These are phyloP conservation scores for Ormyrus thymus DNA, from an alignment of 2,888 invertebrate genomes.

Conservation along the genomic window DNA sequence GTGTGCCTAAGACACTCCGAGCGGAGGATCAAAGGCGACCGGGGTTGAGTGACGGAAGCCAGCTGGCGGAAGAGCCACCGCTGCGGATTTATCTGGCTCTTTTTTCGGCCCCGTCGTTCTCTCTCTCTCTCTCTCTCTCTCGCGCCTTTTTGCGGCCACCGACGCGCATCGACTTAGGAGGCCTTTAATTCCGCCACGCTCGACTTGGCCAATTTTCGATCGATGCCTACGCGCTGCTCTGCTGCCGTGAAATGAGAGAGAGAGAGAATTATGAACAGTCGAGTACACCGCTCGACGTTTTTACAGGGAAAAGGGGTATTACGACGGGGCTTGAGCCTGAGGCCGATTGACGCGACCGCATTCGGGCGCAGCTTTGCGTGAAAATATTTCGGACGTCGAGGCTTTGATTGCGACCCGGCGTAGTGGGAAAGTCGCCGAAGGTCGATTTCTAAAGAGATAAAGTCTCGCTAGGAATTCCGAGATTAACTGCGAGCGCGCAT, in stretches of 20 bases:
- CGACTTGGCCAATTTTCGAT: slow-evolving; percentile 35
- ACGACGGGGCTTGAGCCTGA: background rate
- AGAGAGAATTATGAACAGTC: slow-evolving; percentile 28
- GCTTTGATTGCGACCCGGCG: slow-evolving; percentile 53
- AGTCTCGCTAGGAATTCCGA: no score
- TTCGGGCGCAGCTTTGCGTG: slow-evolving; percentile 29
- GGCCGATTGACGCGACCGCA: background rate
- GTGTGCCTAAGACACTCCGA: slow-evolving; percentile 63
- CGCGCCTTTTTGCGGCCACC: background rate
- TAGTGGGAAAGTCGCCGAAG: no score
- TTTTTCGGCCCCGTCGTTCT: slow-evolving; percentile 58
- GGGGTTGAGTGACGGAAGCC: slow-evolving; percentile 70
- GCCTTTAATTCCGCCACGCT: slow-evolving; percentile 51
- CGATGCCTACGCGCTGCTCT: background rate
- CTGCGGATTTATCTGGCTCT: slow-evolving; percentile 61
- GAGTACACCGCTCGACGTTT: background rate
- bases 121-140: slow-evolving; percentile 62
- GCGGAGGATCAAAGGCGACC: slow-evolving; percentile 67
- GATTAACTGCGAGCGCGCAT: no score
- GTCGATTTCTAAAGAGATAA: no score
- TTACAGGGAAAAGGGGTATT: background rate
- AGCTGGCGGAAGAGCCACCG: slow-evolving; percentile 67
- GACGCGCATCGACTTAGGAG: slow-evolving; percentile 20
- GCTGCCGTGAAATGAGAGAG: slow-evolving; percentile 39
- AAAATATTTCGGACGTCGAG: slow-evolving; percentile 20